phyloP scores from a whole-genome alignment of 2,797 vertebrate genomes.

The Rhadinocentrus ornatus region DNA sequence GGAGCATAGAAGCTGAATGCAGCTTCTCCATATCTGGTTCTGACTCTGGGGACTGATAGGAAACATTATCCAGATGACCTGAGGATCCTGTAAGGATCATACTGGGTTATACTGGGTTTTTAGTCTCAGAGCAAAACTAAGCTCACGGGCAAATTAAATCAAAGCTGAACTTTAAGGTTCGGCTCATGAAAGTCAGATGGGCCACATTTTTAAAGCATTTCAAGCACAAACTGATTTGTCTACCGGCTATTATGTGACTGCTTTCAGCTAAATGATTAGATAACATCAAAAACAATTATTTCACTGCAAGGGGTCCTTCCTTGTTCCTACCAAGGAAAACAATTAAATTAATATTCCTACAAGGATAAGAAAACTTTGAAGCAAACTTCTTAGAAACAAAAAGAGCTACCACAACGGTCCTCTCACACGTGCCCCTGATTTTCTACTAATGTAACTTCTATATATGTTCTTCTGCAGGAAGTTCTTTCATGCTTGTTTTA shows the following conservation, averaged over 20 bases:
- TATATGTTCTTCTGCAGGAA: slow-evolving; percentile 33
- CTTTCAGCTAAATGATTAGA: slow-evolving; percentile 14
- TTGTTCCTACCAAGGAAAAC: neutral
- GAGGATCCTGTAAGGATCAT: too few species aligned
- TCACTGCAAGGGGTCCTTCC: neutral
- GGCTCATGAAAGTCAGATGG: neutral
- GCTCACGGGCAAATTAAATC: neutral
- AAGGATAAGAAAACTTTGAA: neutral
- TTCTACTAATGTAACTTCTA: slow-evolving; percentile 17
- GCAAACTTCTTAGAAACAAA: neutral
- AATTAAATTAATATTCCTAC: neutral
- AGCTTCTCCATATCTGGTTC: too few species aligned
- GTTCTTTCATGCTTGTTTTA: slow-evolving; percentile 41
- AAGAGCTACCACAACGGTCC: neutral
- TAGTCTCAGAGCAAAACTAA: neutral
- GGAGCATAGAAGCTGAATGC: too few species aligned
- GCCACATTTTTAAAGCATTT: neutral
- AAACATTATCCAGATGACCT: too few species aligned
- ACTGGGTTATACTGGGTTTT: too few species aligned
- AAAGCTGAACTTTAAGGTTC: neutral
- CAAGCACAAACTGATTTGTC: neutral
- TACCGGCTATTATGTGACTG: neutral
- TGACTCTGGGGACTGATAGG: too few species aligned
- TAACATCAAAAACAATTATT: neutral
- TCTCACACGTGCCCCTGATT: neutral